Evolutionary conservation across 2,888 invertebrate species (phyloP).

Genomic region (Polylopha cassiicola): DNA sequence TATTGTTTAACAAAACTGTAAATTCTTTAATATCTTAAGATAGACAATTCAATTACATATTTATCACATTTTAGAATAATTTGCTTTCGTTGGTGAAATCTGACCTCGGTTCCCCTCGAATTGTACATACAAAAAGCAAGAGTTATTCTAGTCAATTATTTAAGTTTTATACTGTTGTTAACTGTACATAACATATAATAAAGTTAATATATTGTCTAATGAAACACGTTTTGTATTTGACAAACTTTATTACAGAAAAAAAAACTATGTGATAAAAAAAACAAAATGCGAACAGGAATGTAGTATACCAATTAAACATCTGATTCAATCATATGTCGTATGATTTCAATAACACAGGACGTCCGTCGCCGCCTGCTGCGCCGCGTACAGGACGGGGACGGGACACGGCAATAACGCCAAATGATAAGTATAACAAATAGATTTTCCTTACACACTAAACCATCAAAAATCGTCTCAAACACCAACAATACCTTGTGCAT

Average conservation of each 20-base stretch:
- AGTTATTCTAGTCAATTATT: slow-evolving; percentile 68
- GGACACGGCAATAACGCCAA: too few species aligned
- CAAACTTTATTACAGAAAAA: slow-evolving; percentile 54
- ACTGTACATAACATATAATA: slow-evolving; percentile 32
- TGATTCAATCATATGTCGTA: slow-evolving; percentile 47
- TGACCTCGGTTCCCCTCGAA: slow-evolving; percentile 14
- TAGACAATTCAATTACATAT: too few species aligned
- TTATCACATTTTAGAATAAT: too few species aligned
- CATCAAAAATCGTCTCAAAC: slow-evolving; percentile 41
- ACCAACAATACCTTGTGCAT: slow-evolving; percentile 32
- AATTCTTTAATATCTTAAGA: too few species aligned
- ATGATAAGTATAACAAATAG: slow-evolving; percentile 22
- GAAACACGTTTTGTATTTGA: slow-evolving; percentile 47
- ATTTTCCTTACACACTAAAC: slow-evolving; percentile 29
- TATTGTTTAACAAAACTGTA: too few species aligned
- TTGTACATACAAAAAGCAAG: slow-evolving; percentile 36
- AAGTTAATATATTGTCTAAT: slow-evolving; percentile 35
- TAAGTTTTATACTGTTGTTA: slow-evolving; percentile 42
- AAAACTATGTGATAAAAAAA: slow-evolving; percentile 41
- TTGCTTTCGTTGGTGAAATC: too few species aligned
- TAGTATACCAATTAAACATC: slow-evolving; percentile 62
- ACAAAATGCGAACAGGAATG: slow-evolving; percentile 63
- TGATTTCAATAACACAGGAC: slow-evolving; percentile 25
- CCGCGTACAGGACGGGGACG: too few species aligned
- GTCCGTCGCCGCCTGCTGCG: too few species aligned